Conservation (phyloP, 2,113 vertebrate species). For the Epinephelus fuscoguttatus region DNA sequence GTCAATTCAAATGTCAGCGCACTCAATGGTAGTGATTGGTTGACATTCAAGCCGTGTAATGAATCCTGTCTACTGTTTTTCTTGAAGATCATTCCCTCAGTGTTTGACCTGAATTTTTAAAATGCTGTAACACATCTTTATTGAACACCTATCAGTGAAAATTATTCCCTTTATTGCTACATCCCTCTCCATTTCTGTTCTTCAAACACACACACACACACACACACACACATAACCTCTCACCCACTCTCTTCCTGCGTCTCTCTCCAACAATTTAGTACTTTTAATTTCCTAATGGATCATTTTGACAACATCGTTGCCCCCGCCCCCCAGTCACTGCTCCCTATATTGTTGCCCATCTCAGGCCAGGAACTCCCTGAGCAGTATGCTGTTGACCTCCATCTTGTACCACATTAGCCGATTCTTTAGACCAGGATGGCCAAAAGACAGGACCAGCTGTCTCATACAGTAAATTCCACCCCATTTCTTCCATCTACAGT, state of each 20-base stretch:
- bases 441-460: constrained; percentile 31
- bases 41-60: constrained; percentile 67
- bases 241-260: background rate
- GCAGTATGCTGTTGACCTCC: constrained; percentile 50
- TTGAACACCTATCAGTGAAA: constrained; percentile 51
- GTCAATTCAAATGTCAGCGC: constrained; percentile 52
- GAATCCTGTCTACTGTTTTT: constrained; percentile 29
- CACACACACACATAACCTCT: background rate
- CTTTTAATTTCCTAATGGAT: constrained; percentile 74
- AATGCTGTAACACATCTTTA: constrained; percentile 32
- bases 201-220: background rate
- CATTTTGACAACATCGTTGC: constrained; percentile 66
- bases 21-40: constrained; percentile 44
- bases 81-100: constrained; percentile 23
- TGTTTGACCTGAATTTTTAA: constrained; percentile 51
- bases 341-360: constrained; percentile 13
- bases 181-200: constrained; percentile 18
- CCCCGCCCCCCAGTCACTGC: constrained; percentile 8
- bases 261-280: constrained; percentile 30
- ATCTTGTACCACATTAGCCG: constrained; percentile 25
- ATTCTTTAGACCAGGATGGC: constrained; percentile 43
- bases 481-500: background rate
- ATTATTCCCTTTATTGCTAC: constrained; percentile 45
- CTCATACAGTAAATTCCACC: constrained; percentile 10
- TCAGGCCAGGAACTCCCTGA: constrained; percentile 28